Evolutionary conservation across 2,113 vertebrate genomes (phyloP).

Genomic region (Anser cygnoides): DNA sequence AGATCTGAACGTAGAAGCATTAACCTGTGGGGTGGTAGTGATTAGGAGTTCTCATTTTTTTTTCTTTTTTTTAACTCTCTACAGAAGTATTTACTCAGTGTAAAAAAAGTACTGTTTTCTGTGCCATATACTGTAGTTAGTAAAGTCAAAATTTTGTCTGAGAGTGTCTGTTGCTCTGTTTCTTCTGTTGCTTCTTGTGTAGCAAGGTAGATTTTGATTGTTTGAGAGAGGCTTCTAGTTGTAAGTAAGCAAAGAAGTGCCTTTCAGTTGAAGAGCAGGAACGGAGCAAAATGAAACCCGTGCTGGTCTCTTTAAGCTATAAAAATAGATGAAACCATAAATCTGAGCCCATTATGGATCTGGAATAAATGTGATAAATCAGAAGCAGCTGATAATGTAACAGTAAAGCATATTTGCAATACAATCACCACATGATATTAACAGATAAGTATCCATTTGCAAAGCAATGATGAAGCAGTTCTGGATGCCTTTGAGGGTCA

Average conservation of each 20-base stretch:
- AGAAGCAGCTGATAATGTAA: conserved; percentile 31
- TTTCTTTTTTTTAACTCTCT: neutral
- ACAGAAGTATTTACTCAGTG: neutral
- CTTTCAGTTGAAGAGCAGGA: neutral
- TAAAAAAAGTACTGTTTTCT: neutral
- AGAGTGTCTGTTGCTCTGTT: neutral
- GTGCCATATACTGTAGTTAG: neutral
- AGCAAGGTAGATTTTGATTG: neutral
- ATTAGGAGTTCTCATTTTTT: neutral
- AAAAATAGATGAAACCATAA: conserved; percentile 26
- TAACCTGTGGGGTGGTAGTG: neutral
- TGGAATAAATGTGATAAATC: conserved; percentile 36
- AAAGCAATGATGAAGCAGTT: neutral
- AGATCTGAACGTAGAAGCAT: neutral
- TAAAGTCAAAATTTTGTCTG: neutral
- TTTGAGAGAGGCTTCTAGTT: neutral
- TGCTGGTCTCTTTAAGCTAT: neutral
- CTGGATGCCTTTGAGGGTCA: conserved; percentile 8
- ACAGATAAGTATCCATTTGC: conserved; percentile 11
- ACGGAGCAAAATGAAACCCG: neutral
- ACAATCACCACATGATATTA: neutral
- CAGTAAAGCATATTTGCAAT: conserved; percentile 29
- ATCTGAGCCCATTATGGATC: neutral
- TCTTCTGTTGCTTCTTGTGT: neutral
- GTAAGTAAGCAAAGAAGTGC: neutral